Evolutionary conservation across 2,888 invertebrate genomes (phyloP).

Genomic region (Thecocarcelia acutangulata): DNA sequence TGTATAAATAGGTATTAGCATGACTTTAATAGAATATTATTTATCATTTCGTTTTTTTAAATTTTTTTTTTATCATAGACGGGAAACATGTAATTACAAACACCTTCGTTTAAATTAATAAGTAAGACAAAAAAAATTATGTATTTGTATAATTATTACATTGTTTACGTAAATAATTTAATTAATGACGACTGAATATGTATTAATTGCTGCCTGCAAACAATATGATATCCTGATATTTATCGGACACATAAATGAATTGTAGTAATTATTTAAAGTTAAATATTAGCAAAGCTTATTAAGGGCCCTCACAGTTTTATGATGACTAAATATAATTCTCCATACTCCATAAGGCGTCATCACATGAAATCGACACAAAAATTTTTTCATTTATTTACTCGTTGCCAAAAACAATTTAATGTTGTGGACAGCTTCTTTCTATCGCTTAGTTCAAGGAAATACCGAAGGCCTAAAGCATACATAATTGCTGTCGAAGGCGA

Average conservation of each 20-base stretch:
- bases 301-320: conserved; percentile 15
- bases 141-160: conserved; percentile 56
- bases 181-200: conserved; percentile 63
- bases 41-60: background rate
- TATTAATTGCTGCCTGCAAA: conserved; percentile 64
- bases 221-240: conserved; percentile 63
- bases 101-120: background rate
- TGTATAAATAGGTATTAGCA: background rate
- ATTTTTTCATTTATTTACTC: too few species aligned
- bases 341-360: too few species aligned
- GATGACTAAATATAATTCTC: too few species aligned
- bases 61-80: conserved; percentile 1
- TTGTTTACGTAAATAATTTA: conserved; percentile 67
- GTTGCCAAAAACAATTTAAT: too few species aligned
- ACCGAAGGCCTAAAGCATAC: too few species aligned
- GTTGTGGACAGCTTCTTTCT: too few species aligned
- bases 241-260: conserved; percentile 29
- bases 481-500: too few species aligned
- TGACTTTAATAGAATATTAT: conserved; percentile 4
- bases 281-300: conserved; percentile 36
- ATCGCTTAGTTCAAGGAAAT: too few species aligned
- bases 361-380: too few species aligned
- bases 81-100: conserved; percentile 3
- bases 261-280: conserved; percentile 51
- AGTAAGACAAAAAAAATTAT: background rate